A percentile compares a stretch with the other conserved stretches of the same genome.
Conservation (phyloP, 2,888 invertebrate species). For the Pomacea canaliculata region DNA sequence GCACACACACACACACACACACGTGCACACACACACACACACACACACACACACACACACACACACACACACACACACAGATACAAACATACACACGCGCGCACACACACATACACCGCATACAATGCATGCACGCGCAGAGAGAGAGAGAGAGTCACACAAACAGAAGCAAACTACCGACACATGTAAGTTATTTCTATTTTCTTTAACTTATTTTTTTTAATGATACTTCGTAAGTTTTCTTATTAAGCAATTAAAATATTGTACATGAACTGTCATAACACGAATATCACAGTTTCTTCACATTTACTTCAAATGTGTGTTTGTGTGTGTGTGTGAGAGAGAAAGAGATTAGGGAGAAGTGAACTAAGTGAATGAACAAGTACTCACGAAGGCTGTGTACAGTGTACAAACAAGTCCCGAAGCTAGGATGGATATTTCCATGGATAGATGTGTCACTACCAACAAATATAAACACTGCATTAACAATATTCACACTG, state of each 20-base stretch:
- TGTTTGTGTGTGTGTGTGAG: neutral
- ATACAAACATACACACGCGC: slow-evolving; percentile 1
- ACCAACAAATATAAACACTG: neutral
- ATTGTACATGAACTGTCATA: too few relatives aligned
- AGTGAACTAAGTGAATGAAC: neutral
- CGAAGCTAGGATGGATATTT: slow-evolving; percentile 47
- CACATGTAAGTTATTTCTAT: too few relatives aligned
- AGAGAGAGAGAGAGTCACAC: neutral
- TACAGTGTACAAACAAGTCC: slow-evolving; percentile 55
- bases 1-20: slow-evolving; percentile 26
- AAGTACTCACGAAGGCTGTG: slow-evolving; percentile 43
- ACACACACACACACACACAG: neutral
- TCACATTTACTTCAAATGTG: too few relatives aligned
- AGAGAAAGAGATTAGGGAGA: neutral
- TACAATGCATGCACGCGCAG: neutral
- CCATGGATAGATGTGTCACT: slow-evolving; percentile 51
- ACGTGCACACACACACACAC: slow-evolving; percentile 3
- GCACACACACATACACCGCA: neutral
- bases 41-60: slow-evolving; percentile 3
- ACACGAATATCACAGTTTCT: too few relatives aligned
- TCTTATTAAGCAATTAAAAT: too few relatives aligned
- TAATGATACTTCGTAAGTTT: too few relatives aligned
- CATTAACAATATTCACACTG: neutral
- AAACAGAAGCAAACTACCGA: neutral
- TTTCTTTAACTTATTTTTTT: too few relatives aligned